These are phyloP conservation scores for Saguinus imperator DNA, from an alignment of 2,113 vertebrate genomes.

Conservation along the genomic window DNA sequence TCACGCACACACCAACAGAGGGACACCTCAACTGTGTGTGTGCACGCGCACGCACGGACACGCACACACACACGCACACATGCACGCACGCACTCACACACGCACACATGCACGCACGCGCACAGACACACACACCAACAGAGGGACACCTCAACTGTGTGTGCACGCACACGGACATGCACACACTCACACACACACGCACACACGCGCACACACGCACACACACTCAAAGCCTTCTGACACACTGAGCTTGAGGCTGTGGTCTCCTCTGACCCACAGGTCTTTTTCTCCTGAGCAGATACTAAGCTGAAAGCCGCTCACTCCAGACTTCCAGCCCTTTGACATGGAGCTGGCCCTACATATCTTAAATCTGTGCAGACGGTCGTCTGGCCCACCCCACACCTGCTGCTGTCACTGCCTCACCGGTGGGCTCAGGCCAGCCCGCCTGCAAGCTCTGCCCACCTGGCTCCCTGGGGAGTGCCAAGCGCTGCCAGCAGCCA, in stretches of 20 bases:
- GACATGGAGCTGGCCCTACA: rapidly evolving
- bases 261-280: background rate
- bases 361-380: rapidly evolving
- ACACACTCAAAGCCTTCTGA: background rate
- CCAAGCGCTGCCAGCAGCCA: rapidly evolving
- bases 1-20: no score
- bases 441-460: background rate
- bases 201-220: no score
- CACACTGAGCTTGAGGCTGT: background rate
- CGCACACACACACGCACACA: rapidly evolving
- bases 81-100: no score
- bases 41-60: no score
- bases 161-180: no score
- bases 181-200: no score
- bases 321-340: background rate
- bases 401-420: background rate
- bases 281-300: background rate
- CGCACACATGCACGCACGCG: no score
- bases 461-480: background rate
- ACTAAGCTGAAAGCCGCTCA: background rate
- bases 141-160: no score
- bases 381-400: rapidly evolving
- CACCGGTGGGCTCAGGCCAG: background rate
- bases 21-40: no score
- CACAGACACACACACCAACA: rapidly evolving